Evolutionary conservation across 2,888 invertebrate species (phyloP).

Genomic region (Quadroppia sp.): DNA sequence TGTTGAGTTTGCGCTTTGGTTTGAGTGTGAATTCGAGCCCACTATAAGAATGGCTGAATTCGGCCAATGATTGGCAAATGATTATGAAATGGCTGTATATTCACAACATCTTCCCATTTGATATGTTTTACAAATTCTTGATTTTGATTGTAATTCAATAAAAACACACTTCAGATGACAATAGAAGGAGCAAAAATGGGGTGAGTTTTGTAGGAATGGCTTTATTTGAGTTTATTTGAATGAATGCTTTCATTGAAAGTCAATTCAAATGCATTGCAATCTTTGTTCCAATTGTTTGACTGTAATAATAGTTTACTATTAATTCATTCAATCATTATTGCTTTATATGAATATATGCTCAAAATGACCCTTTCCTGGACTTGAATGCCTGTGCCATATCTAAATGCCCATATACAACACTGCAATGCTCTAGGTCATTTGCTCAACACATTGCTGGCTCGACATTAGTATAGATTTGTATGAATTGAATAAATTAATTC

Average conservation of each 20-base stretch:
- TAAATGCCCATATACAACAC: too few species aligned
- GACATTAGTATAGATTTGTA: too few species aligned
- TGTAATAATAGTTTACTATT: too few species aligned
- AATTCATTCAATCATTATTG: too few species aligned
- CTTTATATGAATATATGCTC: too few species aligned
- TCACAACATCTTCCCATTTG: not conserved
- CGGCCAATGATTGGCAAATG: not conserved
- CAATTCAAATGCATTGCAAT: not conserved
- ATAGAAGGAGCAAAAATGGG: slow-evolving; percentile 47
- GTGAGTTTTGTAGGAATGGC: slow-evolving; percentile 42
- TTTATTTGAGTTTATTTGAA: not conserved
- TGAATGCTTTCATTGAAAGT: not conserved
- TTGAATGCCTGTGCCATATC: too few species aligned
- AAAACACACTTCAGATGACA: slow-evolving; percentile 46
- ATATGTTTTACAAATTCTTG: not conserved
- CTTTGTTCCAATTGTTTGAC: slow-evolving; percentile 5
- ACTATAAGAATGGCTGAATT: slow-evolving; percentile 25
- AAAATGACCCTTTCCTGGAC: too few species aligned
- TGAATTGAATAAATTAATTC: not conserved
- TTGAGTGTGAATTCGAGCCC: not conserved
- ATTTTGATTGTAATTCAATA: not conserved
- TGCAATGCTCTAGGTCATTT: too few species aligned
- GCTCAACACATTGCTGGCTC: too few species aligned
- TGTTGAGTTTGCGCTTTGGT: slow-evolving; percentile 27
- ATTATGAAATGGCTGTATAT: slow-evolving; percentile 32